Conservation (phyloP, 2,113 vertebrate species). For the Spea multiplicata region DNA sequence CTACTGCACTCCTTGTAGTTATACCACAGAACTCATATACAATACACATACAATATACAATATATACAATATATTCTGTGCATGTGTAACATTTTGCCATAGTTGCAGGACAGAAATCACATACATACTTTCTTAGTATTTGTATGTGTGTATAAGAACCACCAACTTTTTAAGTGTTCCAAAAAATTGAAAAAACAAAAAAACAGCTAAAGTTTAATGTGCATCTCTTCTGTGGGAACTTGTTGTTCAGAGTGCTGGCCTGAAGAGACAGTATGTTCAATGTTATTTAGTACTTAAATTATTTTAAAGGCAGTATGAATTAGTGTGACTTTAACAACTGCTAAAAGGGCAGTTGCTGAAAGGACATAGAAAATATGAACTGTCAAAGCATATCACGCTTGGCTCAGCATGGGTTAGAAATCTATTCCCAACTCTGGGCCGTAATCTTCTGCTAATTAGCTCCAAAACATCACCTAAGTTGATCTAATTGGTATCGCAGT, state of each 20-base stretch:
- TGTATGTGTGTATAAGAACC: no score
- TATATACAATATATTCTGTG: no score
- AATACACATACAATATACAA: no score
- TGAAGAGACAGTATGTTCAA: neutral
- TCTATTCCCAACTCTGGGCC: slow-evolving; percentile 57
- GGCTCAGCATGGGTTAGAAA: slow-evolving; percentile 47
- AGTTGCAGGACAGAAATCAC: no score
- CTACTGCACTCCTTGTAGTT: no score
- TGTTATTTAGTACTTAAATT: neutral
- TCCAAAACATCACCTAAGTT: slow-evolving; percentile 58
- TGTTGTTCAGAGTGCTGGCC: neutral
- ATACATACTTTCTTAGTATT: no score
- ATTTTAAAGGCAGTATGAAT: neutral
- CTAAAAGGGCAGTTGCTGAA: slow-evolving; percentile 5
- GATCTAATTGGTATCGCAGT: slow-evolving; percentile 63
- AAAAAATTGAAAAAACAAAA: no score
- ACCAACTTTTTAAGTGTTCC: no score
- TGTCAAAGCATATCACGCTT: slow-evolving; percentile 37
- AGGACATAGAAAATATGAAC: slow-evolving; percentile 31
- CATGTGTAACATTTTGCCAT: no score
- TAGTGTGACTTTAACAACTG: neutral
- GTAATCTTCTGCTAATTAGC: slow-evolving; percentile 63
- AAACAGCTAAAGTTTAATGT: no score
- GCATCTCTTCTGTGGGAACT: neutral
- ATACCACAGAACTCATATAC: no score